Evolutionary conservation across 2,888 invertebrate genomes (phyloP).

Genomic region (Matsumyia berberina): DNA sequence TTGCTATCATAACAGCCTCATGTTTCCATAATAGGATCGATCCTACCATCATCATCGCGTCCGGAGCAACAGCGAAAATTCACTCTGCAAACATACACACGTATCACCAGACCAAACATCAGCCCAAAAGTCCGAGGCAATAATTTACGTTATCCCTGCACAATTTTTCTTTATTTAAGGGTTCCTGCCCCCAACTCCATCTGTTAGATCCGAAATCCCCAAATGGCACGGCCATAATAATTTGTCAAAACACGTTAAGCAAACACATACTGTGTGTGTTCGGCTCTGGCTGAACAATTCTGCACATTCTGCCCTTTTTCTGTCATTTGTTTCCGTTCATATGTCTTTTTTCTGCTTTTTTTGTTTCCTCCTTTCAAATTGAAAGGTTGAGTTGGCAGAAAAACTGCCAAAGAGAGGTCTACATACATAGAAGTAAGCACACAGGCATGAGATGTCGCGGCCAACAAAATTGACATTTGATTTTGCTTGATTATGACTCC

Average conservation of each 20-base stretch:
- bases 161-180: conserved; percentile 71
- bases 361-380: neutral
- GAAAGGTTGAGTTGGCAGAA: conserved; percentile 33
- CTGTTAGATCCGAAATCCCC: conserved; percentile 44
- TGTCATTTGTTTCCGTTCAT: conserved; percentile 46
- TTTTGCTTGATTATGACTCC: conserved; percentile 75
- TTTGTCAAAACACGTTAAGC: conserved; percentile 76
- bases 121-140: conserved; percentile 72
- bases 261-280: conserved; percentile 67
- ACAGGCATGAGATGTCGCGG: conserved; percentile 38
- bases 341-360: conserved; percentile 16
- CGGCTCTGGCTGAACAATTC: conserved; percentile 37
- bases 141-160: conserved; percentile 72
- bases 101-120: conserved; percentile 56
- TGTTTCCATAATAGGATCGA: conserved; percentile 73
- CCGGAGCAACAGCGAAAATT: conserved; percentile 8
- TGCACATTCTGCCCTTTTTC: conserved; percentile 66
- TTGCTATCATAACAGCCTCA: conserved; percentile 75
- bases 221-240: conserved; percentile 76
- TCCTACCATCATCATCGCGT: conserved; percentile 18
- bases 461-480: conserved; percentile 75
- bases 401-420: conserved; percentile 7
- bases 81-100: conserved; percentile 8
- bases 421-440: neutral
- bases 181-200: conserved; percentile 39